Evolutionary conservation across 1,140 invertebrate genomes (phyloP), one percentile per base, ranked within the genome.

Genomic region (Mactra quadrangularis): DNA sequence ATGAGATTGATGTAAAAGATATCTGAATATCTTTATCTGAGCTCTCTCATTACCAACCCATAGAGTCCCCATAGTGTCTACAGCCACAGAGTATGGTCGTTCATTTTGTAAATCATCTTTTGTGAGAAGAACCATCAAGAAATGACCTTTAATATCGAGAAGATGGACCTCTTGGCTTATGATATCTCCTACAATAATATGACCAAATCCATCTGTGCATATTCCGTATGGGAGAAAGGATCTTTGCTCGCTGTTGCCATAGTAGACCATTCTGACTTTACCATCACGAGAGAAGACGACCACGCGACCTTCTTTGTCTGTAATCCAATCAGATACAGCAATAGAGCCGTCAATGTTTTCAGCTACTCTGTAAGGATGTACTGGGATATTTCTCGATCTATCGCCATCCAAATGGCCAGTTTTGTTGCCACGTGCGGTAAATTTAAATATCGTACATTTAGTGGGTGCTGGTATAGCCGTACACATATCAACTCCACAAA

Each of bases 341-440:
- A 82, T 35, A 7, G 78, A 82, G 2, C 78, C 78, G 25, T 82
- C 78, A 22, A 82, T 82, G 25, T 82, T 82, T n/a, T 82, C 78
- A 17, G 78, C 55, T 17, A 82, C 78, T 15, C 78, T 25, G 57
- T 82, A 82, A 15, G 78, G 78, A 62, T 82, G 78, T 3, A 60
- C 22, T 9, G 78, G 78, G 17, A 82, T 74, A 19, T 38, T 53
- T 41, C 72, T 82, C 4, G 25, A 35, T 41, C 52, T 82, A 38
- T 82, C 78, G 6, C 78, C 78, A 31, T 72, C 70, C 31, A 82
- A 38, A 60, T 72, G 68, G 1, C 78, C 78, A 25, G 78, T 74
- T 31, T 82, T 82, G 55, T 82, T 82, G 9, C 78, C 78, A 11
- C 59, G 59, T 3, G 78, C 68, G 15, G 78, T 82, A 31, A 82